These are phyloP conservation scores for Geotrupes spiniger DNA, from an alignment of 2,888 invertebrate species.

Conservation along the genomic window DNA sequence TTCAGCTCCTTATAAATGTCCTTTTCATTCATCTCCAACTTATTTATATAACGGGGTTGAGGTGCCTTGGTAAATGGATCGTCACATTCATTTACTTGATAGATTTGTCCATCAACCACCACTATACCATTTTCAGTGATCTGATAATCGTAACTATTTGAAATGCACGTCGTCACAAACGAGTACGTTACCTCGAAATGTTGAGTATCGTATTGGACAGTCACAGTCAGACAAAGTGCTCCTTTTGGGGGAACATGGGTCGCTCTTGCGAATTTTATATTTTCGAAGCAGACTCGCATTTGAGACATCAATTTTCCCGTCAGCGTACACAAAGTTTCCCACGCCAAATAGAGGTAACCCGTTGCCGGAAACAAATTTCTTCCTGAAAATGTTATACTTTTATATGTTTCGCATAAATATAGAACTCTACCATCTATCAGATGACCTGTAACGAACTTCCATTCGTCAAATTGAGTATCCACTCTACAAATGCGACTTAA, in stretches of 20 bases:
- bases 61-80: neutral
- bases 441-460: slow-evolving; percentile 74
- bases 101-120: slow-evolving; percentile 66
- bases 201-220: slow-evolving; percentile 34
- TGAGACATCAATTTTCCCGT: slow-evolving; percentile 43
- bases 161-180: neutral
- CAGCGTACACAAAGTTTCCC: slow-evolving; percentile 55
- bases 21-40: slow-evolving; percentile 42
- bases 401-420: neutral
- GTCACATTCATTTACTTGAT: slow-evolving; percentile 43
- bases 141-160: slow-evolving; percentile 38
- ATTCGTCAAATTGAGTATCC: slow-evolving; percentile 62
- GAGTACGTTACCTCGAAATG: slow-evolving; percentile 35
- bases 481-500: slow-evolving; percentile 60
- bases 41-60: neutral
- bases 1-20: slow-evolving; percentile 68
- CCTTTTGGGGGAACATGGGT: slow-evolving; percentile 54
- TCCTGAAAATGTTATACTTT: slow-evolving; percentile 34
- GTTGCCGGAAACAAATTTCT: slow-evolving; percentile 60
- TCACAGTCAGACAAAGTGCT: slow-evolving; percentile 26
- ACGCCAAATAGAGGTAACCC: slow-evolving; percentile 52
- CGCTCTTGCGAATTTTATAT: slow-evolving; percentile 60
- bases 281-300: slow-evolving; percentile 57
- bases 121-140: slow-evolving; percentile 65
- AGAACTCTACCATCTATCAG: slow-evolving; percentile 72